Evolutionary conservation across 2,113 vertebrate species (phyloP).

Genomic region (Cheilinus undulatus): DNA sequence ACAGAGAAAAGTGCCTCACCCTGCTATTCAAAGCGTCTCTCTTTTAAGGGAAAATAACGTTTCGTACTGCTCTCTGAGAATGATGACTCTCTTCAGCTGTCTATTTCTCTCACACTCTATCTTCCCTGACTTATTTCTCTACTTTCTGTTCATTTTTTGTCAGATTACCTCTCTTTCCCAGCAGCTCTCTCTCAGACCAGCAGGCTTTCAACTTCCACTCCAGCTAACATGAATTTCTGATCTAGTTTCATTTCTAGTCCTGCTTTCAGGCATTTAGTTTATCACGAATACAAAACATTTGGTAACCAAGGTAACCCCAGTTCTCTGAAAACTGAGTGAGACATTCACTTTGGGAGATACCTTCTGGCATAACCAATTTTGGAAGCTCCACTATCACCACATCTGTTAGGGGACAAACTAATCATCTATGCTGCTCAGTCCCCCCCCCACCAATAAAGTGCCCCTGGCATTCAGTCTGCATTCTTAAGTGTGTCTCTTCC

Average conservation of each 20-base stretch:
- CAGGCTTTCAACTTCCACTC: not conserved
- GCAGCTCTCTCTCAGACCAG: not conserved
- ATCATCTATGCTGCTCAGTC: too few relatives aligned
- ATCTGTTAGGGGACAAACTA: too few relatives aligned
- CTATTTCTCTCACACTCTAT: too few relatives aligned
- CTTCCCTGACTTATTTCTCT: not conserved
- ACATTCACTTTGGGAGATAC: too few relatives aligned
- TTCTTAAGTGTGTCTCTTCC: too few relatives aligned
- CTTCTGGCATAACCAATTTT: too few relatives aligned
- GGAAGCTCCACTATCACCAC: too few relatives aligned
- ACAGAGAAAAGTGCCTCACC: not conserved
- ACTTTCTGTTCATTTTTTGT: not conserved
- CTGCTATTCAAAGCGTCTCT: not conserved
- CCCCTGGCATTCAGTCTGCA: too few relatives aligned
- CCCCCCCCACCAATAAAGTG: too few relatives aligned
- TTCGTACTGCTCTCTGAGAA: not conserved
- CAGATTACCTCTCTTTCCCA: not conserved
- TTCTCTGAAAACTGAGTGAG: too few relatives aligned
- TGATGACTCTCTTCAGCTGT: not conserved
- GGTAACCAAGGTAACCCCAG: too few relatives aligned
- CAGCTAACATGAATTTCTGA: not conserved
- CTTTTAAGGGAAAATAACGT: not conserved
- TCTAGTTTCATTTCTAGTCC: not conserved
- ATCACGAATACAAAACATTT: too few relatives aligned
- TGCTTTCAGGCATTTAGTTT: not conserved